A percentile compares a stretch with the other conserved stretches of the same genome.
Conservation (phyloP, 1,140 invertebrate genomes). For the Mamestra configurata region DNA sequence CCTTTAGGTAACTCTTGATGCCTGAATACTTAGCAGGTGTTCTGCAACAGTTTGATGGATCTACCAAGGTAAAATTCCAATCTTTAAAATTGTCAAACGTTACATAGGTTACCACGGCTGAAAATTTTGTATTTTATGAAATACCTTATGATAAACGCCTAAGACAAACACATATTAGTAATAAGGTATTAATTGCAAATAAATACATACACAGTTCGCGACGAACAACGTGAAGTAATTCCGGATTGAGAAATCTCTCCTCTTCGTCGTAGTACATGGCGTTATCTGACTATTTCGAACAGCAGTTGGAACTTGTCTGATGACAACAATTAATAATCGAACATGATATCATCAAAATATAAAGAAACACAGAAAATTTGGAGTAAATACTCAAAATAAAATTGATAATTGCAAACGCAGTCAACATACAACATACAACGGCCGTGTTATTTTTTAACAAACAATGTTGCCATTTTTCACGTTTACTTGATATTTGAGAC, state of each 20-base stretch:
- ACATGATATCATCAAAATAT: slow-evolving; percentile 62
- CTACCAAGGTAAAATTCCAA: background rate
- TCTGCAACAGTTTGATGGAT: background rate
- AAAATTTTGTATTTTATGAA: background rate
- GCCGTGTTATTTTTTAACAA: slow-evolving; percentile 63
- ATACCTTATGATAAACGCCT: background rate
- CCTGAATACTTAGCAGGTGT: background rate
- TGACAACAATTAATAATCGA: slow-evolving; percentile 59
- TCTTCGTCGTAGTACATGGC: slow-evolving; percentile 78
- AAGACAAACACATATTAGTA: background rate
- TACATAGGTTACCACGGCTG: background rate
- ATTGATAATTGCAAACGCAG: slow-evolving; percentile 74
- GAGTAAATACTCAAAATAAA: slow-evolving; percentile 75
- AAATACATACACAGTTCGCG: slow-evolving; percentile 76
- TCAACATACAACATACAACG: slow-evolving; percentile 81
- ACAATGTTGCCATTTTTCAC: slow-evolving; percentile 57
- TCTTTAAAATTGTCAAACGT: slow-evolving; percentile 1
- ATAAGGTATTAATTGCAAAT: slow-evolving; percentile 33
- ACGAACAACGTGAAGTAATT: slow-evolving; percentile 72
- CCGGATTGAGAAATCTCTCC: slow-evolving; percentile 68
- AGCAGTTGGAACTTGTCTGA: slow-evolving; percentile 38
- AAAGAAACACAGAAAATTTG: slow-evolving; percentile 76
- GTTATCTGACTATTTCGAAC: slow-evolving; percentile 32
- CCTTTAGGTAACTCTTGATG: background rate
- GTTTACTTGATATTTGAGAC: background rate